Conservation (phyloP, 2,797 vertebrate genomes). For the Chrosomus eos region DNA sequence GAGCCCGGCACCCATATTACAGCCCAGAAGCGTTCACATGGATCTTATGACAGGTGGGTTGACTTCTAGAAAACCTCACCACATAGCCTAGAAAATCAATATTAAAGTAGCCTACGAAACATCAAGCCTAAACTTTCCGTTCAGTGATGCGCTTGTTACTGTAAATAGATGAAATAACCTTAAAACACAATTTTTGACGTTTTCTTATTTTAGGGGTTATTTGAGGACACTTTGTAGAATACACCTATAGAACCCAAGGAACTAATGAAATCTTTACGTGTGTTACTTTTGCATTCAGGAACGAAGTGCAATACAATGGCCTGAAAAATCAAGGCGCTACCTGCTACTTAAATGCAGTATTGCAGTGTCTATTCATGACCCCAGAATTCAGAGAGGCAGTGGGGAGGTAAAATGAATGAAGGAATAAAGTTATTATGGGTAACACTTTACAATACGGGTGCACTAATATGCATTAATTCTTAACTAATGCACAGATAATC, state of each 20-base stretch:
- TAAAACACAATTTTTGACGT: not conserved
- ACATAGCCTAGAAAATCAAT: not conserved
- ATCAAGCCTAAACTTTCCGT: not conserved
- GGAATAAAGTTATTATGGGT: not conserved
- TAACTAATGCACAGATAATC: no score
- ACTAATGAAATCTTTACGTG: constrained; percentile 17
- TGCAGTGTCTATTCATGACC: constrained; percentile 77
- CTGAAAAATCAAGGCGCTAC: constrained; percentile 72
- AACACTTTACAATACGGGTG: no score
- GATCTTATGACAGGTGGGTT: not conserved
- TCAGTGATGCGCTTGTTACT: not conserved
- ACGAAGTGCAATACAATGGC: constrained; percentile 57
- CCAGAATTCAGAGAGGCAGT: constrained; percentile 67
- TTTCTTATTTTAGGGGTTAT: not conserved
- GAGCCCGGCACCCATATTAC: not conserved
- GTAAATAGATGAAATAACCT: not conserved
- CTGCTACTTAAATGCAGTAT: constrained; percentile 74
- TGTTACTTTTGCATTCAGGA: not conserved
- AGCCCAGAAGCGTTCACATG: not conserved
- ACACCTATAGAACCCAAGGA: not conserved
- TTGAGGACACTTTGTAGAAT: not conserved
- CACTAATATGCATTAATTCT: no score
- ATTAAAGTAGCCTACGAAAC: not conserved
- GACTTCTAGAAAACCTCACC: not conserved
- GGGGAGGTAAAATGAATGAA: constrained; percentile 58